These are phyloP conservation scores for Myotis planiceps DNA, from an alignment of 2,797 vertebrate species.

Conservation along the genomic window DNA sequence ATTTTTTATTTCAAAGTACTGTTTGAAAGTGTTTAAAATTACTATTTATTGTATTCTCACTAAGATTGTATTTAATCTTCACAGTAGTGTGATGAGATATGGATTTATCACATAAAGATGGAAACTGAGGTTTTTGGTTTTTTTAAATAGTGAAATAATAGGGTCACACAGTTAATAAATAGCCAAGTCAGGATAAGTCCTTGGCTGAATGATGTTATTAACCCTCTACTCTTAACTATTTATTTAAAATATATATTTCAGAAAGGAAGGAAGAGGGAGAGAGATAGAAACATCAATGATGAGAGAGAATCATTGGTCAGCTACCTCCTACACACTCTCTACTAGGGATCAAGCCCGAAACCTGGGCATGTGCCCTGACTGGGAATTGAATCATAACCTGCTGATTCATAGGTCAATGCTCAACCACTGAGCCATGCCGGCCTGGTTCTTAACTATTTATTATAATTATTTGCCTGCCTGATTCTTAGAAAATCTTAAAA, in stretches of 20 bases:
- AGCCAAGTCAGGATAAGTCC: neutral
- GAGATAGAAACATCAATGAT: too few species aligned
- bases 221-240: neutral
- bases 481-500: neutral
- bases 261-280: too few species aligned
- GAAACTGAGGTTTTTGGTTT: neutral
- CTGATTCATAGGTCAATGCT: too few species aligned
- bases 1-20: conserved; percentile 16
- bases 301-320: too few species aligned
- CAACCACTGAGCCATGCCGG: too few species aligned
- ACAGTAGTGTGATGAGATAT: neutral
- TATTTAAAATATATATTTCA: too few species aligned
- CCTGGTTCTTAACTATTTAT: neutral
- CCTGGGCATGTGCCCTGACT: too few species aligned
- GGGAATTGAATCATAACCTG: too few species aligned
- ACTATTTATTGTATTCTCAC: neutral
- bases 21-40: neutral
- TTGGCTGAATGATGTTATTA: neutral
- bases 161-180: neutral
- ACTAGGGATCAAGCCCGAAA: too few species aligned
- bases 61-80: neutral
- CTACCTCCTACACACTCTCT: too few species aligned
- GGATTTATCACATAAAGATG: neutral
- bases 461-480: neutral
- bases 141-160: neutral